phyloP scores from a whole-genome alignment of 1,140 invertebrate species.

The Sycobia sp. region DNA sequence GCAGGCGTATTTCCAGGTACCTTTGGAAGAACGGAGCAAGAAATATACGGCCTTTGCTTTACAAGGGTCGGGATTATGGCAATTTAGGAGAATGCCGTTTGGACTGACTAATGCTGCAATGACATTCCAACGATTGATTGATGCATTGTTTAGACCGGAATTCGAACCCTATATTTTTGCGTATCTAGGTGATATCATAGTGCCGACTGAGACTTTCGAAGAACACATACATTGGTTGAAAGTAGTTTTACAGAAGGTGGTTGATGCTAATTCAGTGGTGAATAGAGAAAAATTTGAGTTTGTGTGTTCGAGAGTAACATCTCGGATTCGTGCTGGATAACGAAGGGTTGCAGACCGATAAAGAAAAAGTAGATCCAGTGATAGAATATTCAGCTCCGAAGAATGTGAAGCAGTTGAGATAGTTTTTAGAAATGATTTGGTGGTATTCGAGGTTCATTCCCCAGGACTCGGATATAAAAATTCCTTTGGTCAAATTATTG shows the following conservation, averaged over 20 bases:
- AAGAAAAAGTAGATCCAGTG: too few species aligned
- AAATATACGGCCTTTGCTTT: constrained; percentile 5
- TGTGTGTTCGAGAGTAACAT: background rate
- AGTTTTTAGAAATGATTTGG: too few species aligned
- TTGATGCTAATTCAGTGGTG: background rate
- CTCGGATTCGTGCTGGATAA: too few species aligned
- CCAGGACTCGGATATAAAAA: background rate
- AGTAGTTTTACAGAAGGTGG: background rate
- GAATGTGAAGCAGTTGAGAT: too few species aligned
- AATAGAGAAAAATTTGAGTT: constrained; percentile 19
- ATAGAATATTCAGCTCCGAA: too few species aligned
- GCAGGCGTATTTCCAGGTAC: background rate
- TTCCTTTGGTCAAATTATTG: too few species aligned
- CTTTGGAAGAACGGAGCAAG: background rate
- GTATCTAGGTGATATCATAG: constrained; percentile 16
- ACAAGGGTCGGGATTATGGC: constrained; percentile 3
- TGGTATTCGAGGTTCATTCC: background rate
- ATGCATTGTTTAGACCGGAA: constrained; percentile 7
- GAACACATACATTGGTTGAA: constrained; percentile 1
- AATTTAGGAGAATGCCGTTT: constrained; percentile 1
- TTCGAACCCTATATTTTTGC: constrained; percentile 1
- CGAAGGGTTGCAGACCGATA: too few species aligned
- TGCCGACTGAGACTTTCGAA: constrained; percentile 1
- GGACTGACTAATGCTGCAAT: background rate
- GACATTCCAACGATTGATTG: constrained; percentile 4